Evolutionary conservation across 2,113 vertebrate species (phyloP).

Genomic region (Fregata magnificens): DNA sequence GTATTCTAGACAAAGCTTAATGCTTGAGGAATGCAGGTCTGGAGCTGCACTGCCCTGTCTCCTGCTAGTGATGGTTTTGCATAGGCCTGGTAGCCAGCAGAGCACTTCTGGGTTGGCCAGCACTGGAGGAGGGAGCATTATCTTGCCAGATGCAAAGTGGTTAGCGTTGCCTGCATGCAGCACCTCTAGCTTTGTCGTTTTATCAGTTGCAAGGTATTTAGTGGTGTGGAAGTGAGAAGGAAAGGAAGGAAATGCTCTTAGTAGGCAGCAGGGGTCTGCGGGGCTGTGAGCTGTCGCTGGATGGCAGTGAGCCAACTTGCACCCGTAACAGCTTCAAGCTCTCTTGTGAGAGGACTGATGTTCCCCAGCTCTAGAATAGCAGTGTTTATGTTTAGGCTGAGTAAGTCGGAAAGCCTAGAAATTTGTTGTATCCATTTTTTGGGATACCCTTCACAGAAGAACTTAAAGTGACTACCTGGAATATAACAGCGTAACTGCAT

Average conservation of each 20-base stretch:
- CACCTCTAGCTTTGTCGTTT: background rate
- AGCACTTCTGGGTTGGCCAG: background rate
- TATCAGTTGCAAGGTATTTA: background rate
- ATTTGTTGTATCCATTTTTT: background rate
- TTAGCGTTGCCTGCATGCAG: background rate
- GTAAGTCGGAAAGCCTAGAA: background rate
- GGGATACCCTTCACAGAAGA: background rate
- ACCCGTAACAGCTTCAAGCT: background rate
- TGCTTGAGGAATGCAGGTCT: background rate
- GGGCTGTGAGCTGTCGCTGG: background rate
- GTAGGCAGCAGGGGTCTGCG: accelerated
- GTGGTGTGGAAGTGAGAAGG: background rate
- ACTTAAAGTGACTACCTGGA: background rate
- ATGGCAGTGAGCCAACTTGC: background rate
- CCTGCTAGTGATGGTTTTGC: background rate
- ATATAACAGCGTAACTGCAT: accelerated
- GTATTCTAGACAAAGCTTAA: background rate
- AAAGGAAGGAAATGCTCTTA: background rate
- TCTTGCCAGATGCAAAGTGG: background rate
- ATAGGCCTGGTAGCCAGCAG: background rate
- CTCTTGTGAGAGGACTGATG: background rate
- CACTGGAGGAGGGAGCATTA: background rate
- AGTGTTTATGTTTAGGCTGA: background rate
- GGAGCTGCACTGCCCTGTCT: background rate
- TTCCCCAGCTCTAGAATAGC: background rate